Evolutionary conservation across 2,888 invertebrate species (phyloP), one percentile per base, ranked within the genome.

Genomic region (Stegana nigrithorax): DNA sequence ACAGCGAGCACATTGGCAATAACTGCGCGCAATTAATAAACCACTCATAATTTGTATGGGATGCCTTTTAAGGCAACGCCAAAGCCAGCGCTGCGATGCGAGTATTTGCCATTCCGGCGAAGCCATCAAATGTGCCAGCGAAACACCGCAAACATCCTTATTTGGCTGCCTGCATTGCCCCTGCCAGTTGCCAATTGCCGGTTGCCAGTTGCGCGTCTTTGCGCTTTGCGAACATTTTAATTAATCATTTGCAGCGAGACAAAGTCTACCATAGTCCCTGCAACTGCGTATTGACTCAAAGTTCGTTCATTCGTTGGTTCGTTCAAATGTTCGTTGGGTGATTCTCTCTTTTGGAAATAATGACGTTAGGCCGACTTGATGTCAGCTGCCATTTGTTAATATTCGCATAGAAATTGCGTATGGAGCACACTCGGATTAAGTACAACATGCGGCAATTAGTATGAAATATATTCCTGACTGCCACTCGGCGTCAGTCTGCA

Each of bases 11-110:
- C 1, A 27, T 2, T 27, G 51, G n/a, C 14, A 42, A 51, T 27
- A 29, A 26, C 39, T 32, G 10, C 7, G 29, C 42, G 74, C 76
- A 83, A 84, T 83, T 83, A 83, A 83, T 84, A 83, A 84, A 78
- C 80, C 75, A 78, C 80, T 84, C 84, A 83, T 83, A 84, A 81
- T 83, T 84, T 81, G 77, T 77, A 69, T 73, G 69, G 75, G 51
- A 60, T 65, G 51, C 73, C 79, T 69, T 73, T 76, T 68, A 66
- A 69, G 71, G 73, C 14, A 58, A 59, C 59, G 25, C 27, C 23
- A 23, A 39, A 12, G 27, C 1, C 26, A 6, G 27, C 23, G 25
- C 51, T 26, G 21, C 25, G n/a, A n/a, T n/a, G n/a, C n/a, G n/a
- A n/a, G n/a, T n/a, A n/a, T n/a, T n/a, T 7, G 19, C 4, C 27